Base-by-base conservation (phyloP, 2,888 invertebrate species). In the Ectemnius continuus region DNA sequence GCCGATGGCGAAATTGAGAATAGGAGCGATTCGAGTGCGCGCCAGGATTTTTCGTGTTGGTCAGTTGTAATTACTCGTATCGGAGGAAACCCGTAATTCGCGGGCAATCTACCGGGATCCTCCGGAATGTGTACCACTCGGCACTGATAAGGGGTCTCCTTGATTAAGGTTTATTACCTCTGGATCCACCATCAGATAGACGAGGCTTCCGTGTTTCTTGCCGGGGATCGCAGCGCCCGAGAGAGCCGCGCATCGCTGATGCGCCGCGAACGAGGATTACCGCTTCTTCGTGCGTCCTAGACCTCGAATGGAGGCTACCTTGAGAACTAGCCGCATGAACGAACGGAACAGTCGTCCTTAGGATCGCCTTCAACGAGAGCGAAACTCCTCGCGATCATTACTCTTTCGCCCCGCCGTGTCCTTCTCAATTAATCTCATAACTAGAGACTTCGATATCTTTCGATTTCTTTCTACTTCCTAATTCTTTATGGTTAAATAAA, bases 81-180 rank as follows among this genome's bases (percentile, higher is more conserved):
- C 76, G 63, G 59, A 8, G 6, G 18, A 64, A 59, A 57, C 65
- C 70, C 28, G 61, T 68, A 75, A 77, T 77, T 75, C 66, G 57
- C 62, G 5, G 47, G 62, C 63, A 52, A 71, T 67, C 70, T 57
- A 70, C 67, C 59, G 62, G 65, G 67, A 48, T 61, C n/a, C 20
- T 2, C 18, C 36, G 16, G 75, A 68, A 75, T 77, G 68, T 75
- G 70, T 57, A 73, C 65, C 70, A 70, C 69, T 73, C 61, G 65
- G 64, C 16, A 18, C 52, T 72, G 73, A 78, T 76, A 78, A 76
- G 68, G 64, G 69, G 70, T 67, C 70, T 64, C 61, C 58, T 71
- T 73, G 77, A 78, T 78, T 78, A 73, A 78, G 67, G 58, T 78
- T 78, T 78, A 78, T 78, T 78, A 69, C 66, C 65, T 20, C 59